Evolutionary conservation across 1,140 invertebrate species (phyloP).

Genomic region (Atopsyche davidsoni): DNA sequence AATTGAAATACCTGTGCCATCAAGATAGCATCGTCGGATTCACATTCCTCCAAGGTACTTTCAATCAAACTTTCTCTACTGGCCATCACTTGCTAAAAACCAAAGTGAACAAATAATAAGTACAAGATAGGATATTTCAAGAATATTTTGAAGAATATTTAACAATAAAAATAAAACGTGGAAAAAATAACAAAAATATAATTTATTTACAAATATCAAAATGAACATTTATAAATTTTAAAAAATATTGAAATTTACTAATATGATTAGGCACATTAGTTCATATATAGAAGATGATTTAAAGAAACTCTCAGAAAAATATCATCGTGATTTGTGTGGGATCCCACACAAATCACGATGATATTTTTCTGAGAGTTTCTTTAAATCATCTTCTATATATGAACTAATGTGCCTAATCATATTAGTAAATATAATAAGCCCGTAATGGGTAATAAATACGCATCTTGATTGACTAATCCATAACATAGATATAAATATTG

Average conservation of each 20-base stretch:
- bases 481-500: no score
- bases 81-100: conserved; percentile 61
- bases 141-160: not conserved
- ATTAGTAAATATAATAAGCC: no score
- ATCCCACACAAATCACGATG: no score
- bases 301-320: no score
- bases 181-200: not conserved
- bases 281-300: no score
- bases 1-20: conserved; percentile 69
- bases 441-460: no score
- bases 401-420: no score
- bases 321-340: no score
- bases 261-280: no score
- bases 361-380: no score
- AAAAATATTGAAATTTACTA: not conserved
- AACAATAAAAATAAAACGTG: not conserved
- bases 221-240: conserved; percentile 2
- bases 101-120: conserved; percentile 27
- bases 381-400: no score
- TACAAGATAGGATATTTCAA: not conserved
- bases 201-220: conserved; percentile 3
- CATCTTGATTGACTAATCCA: no score
- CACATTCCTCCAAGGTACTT: conserved; percentile 59
- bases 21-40: conserved; percentile 67
- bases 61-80: conserved; percentile 70